phyloP scores from a whole-genome alignment of 2,113 vertebrate species.

The Gallinago jamesoni region DNA sequence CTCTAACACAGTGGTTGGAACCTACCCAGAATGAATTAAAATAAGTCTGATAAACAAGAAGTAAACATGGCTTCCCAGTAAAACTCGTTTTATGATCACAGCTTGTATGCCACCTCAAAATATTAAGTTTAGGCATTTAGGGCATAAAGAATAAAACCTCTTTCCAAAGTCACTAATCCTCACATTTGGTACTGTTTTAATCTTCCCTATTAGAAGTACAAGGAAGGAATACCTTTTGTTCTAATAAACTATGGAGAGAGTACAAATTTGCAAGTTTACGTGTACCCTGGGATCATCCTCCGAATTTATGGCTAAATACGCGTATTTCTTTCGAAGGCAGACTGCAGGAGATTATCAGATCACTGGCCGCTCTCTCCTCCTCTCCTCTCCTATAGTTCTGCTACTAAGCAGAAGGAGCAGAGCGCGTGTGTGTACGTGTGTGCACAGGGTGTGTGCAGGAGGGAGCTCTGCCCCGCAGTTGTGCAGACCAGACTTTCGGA shows the following conservation, averaged over 20 bases:
- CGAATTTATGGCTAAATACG: not conserved
- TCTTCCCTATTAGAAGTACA: not conserved
- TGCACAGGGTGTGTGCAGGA: not conserved
- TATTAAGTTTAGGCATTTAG: conserved; percentile 42
- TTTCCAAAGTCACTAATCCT: conserved; percentile 29
- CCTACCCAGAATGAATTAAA: conserved; percentile 75
- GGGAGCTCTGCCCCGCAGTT: not conserved
- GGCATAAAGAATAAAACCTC: conserved; percentile 41
- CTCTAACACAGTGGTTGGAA: conserved; percentile 74
- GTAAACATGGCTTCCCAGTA: conserved; percentile 72
- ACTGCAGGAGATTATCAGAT: not conserved
- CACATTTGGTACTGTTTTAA: conserved; percentile 18
- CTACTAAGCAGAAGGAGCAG: not conserved
- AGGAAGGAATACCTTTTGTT: not conserved
- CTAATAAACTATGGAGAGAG: not conserved
- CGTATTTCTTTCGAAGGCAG: not conserved
- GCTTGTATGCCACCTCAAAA: conserved; percentile 72
- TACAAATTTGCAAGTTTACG: not conserved
- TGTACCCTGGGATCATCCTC: not conserved
- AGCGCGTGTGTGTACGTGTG: rapidly evolving
- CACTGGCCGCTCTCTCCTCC: not conserved
- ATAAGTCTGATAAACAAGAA: conserved; percentile 75
- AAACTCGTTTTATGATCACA: conserved; percentile 74
- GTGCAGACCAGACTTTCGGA: not conserved
- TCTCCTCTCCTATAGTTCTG: not conserved